Evolutionary conservation across 2,888 invertebrate species (phyloP).

Genomic region (Chymomyza procnemis): DNA sequence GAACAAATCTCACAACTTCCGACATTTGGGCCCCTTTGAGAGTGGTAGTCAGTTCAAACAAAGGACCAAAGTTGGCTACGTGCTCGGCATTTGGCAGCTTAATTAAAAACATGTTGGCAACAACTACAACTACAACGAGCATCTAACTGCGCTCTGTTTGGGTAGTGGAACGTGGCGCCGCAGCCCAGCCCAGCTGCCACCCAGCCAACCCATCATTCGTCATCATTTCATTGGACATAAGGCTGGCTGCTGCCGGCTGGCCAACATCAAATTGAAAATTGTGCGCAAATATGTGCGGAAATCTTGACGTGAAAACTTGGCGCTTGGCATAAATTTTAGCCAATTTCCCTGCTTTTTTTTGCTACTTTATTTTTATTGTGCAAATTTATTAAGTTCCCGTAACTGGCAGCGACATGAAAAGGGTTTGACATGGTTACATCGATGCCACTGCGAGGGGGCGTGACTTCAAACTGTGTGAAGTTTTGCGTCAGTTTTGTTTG

Average conservation of each 20-base stretch:
- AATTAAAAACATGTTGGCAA: constrained; percentile 58
- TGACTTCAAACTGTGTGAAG: constrained; percentile 19
- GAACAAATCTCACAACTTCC: background rate
- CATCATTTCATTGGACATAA: background rate
- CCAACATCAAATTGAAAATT: background rate
- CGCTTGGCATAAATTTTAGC: constrained; percentile 25
- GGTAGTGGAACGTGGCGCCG: background rate
- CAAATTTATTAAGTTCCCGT: constrained; percentile 46
- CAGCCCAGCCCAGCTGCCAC: too few relatives aligned
- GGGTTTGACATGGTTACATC: constrained; percentile 52
- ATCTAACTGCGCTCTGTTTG: background rate
- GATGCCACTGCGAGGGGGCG: constrained; percentile 11
- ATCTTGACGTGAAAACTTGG: constrained; percentile 5
- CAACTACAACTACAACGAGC: constrained; percentile 22
- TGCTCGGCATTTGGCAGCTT: constrained; percentile 38
- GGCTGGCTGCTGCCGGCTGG: background rate
- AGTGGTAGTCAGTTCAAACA: background rate
- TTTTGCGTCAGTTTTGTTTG: constrained; percentile 5
- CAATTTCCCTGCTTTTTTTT: background rate
- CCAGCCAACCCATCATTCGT: background rate
- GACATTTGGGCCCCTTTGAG: background rate
- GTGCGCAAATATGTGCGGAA: constrained; percentile 10
- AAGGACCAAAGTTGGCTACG: background rate
- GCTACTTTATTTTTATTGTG: constrained; percentile 4
- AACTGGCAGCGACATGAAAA: constrained; percentile 50